Evolutionary conservation across 2,888 invertebrate species (phyloP), one percentile per base, ranked within the genome.

Genomic region (Sylvicola cinctus): DNA sequence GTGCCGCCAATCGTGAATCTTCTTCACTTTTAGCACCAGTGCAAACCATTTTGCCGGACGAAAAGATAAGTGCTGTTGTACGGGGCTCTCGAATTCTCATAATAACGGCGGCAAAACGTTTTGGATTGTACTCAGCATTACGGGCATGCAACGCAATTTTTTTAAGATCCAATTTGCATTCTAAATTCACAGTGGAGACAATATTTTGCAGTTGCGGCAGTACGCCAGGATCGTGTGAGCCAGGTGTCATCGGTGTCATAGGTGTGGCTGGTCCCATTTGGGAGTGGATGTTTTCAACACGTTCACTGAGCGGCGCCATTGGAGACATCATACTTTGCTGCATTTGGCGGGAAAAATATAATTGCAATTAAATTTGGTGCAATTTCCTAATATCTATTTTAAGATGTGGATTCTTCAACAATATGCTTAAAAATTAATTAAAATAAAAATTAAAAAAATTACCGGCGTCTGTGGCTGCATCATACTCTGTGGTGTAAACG

Each of bases 391-490:
- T 14, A 12, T 17, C 11, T 32, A 29, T 13, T 16, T 12, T 33
- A 12, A 16, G 29, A 31, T 12, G 29, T 20, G 11, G 29, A 25
- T n/a, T n/a, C n/a, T n/a, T n/a, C n/a, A n/a, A n/a, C n/a, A n/a
- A n/a, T n/a, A n/a, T n/a, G n/a, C n/a, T n/a, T n/a, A n/a, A n/a
- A n/a, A n/a, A n/a, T n/a, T n/a, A n/a, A n/a, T n/a, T n/a, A n/a
- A n/a, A n/a, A n/a, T n/a, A n/a, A n/a, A 37, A 30, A 36, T 34
- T 37, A 36, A 31, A 40, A 10, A 33, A 52, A 57, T 60, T 66
- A 83, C 83, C 41, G 88, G 87, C 37, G 87, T 87, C 55, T 85
- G 84, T 2, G 85, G 81, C 55, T 84, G 84, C 77, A 85, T 79
- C 57, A 85, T 66, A 47, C 76, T 79, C 47, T 83, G 81, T 3